Evolutionary conservation across 2,113 vertebrate genomes (phyloP), one percentile per base, ranked within the genome.

Genomic region (Bombycilla garrulus): DNA sequence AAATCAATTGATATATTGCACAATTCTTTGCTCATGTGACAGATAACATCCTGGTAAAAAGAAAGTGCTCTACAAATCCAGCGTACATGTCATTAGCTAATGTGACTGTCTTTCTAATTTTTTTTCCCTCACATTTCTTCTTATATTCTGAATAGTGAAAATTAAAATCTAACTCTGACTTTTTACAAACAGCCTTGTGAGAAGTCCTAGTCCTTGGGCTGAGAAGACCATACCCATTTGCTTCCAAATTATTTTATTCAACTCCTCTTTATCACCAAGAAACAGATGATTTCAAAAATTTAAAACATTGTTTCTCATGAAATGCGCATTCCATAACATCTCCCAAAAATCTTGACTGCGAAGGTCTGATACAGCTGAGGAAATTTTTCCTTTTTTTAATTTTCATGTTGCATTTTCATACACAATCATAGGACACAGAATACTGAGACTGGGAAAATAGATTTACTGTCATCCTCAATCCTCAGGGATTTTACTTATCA

Each of bases 1-100:
- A 93, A 87, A 92, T 89, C 73, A 89, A 64, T 45, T 51, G 80
- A 91, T 38, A 74, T 74, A 81, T 36, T 97, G 44, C 80, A 93
- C 15, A 70, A 20, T 25, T 70, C 64, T 81, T 85, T 87, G 71
- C 25, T 89, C 35, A 38, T 1, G 1, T 74, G 69, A 47, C 56
- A 93, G 58, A 73, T n/a, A 81, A 66, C 18, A 44, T 60, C 31
- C 47, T 44, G 24, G 54, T 76, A 74, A 81, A 77, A 81, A 69
- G 20, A 83, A 81, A 92, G 26, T 1, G 2, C n/a, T 91, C 92
- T 81, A 81, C 26, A 73, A 73, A 51, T 60, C 38, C 54, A 58
- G 22, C 35, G 56, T 40, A 65, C 21, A 9, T 86, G 16, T 38
- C 28, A 80, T 48, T 81, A 71, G 22, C 33, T 85, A 35, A 33